phyloP scores from a whole-genome alignment of 2,888 invertebrate species.

The Cistogaster globosa region DNA sequence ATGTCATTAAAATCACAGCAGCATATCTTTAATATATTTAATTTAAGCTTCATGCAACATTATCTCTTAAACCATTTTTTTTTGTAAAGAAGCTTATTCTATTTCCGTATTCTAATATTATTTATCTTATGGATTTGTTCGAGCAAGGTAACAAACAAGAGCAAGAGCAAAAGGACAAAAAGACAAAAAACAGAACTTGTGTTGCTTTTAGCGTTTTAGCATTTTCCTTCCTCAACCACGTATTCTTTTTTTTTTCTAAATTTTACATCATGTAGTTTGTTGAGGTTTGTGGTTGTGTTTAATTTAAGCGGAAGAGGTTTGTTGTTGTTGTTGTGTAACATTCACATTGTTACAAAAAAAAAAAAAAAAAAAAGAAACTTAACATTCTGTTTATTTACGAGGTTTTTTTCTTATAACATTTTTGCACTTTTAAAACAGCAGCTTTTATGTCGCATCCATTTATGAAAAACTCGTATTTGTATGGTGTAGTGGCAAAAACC shows the following conservation, averaged over 20 bases:
- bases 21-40: background rate
- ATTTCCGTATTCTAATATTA: background rate
- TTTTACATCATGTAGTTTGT: background rate
- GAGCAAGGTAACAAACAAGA: background rate
- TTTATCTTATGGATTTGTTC: background rate
- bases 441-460: no score
- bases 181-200: background rate
- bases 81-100: background rate
- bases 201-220: conserved; percentile 46
- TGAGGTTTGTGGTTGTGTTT: conserved; percentile 18
- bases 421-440: background rate
- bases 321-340: background rate
- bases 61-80: background rate
- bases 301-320: conserved; percentile 41
- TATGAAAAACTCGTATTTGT: no score
- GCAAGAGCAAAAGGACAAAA: background rate
- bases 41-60: background rate
- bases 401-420: background rate
- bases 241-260: background rate
- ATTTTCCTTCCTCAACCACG: conserved; percentile 32
- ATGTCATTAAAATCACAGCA: background rate
- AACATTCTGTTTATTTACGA: background rate
- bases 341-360: conserved; percentile 18
- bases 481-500: no score
- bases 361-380: background rate